phyloP scores from a whole-genome alignment of 2,113 vertebrate species.

The Chloebia gouldiae region DNA sequence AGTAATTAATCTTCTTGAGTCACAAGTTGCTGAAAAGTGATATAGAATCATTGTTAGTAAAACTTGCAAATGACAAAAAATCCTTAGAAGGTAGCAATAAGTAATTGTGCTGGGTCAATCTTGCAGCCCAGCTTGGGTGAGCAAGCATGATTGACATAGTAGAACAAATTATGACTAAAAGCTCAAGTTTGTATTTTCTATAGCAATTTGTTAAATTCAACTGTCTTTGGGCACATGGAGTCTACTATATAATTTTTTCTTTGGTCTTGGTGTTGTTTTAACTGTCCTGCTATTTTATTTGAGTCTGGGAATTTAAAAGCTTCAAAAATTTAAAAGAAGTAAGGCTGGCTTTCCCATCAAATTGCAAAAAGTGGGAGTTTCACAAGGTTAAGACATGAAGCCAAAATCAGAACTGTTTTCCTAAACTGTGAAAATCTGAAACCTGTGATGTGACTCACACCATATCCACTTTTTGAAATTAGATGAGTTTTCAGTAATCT shows the following conservation, averaged over 20 bases:
- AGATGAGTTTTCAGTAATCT: background rate
- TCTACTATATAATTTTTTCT: background rate
- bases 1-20: background rate
- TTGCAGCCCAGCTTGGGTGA: background rate
- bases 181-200: background rate
- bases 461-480: background rate
- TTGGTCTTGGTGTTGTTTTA: background rate
- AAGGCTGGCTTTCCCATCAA: background rate
- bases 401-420: background rate
- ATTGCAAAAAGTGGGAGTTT: background rate
- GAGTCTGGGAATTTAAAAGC: background rate
- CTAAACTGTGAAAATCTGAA: background rate
- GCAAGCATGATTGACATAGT: background rate
- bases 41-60: background rate
- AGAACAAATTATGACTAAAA: background rate
- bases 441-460: background rate
- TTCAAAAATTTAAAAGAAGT: rapidly evolving
- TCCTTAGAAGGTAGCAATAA: background rate
- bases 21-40: background rate
- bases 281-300: background rate
- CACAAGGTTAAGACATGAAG: background rate
- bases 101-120: background rate
- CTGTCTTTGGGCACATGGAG: background rate
- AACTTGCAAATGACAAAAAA: background rate
- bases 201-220: background rate